Evolutionary conservation across 2,888 invertebrate species (phyloP).

Genomic region (Pocota personata): DNA sequence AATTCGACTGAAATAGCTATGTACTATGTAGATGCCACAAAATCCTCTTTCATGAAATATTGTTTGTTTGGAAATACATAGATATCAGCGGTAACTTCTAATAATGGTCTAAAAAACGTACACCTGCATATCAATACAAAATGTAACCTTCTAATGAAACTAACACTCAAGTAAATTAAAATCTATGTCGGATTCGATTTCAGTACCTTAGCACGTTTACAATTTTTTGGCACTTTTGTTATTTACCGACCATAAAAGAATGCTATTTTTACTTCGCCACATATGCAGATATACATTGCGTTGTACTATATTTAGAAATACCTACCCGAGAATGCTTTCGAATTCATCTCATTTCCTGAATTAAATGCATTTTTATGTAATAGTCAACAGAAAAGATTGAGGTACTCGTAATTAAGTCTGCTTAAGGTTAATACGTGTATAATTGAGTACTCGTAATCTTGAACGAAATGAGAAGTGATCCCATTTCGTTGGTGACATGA

Average conservation of each 20-base stretch:
- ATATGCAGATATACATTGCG: slow-evolving; percentile 68
- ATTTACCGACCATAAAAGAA: slow-evolving; percentile 64
- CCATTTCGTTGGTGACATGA: no score
- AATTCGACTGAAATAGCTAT: no score
- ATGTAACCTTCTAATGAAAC: not conserved
- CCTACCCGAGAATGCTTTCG: slow-evolving; percentile 53
- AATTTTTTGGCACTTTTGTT: slow-evolving; percentile 61
- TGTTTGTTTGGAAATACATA: no score
- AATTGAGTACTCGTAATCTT: slow-evolving; percentile 9
- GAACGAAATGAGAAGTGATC: slow-evolving; percentile 50
- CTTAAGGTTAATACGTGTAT: slow-evolving; percentile 28
- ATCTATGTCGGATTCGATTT: slow-evolving; percentile 58
- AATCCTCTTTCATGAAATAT: no score
- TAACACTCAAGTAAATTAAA: slow-evolving; percentile 38
- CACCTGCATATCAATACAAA: not conserved
- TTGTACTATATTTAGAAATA: slow-evolving; percentile 62
- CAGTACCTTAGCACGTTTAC: slow-evolving; percentile 29
- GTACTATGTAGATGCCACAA: no score
- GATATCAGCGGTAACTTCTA: no score
- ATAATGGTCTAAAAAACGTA: not conserved
- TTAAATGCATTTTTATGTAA: slow-evolving; percentile 61
- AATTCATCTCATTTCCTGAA: slow-evolving; percentile 64
- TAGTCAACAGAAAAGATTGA: not conserved
- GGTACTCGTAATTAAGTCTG: slow-evolving; percentile 17
- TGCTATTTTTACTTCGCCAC: slow-evolving; percentile 62